phyloP scores from a whole-genome alignment of 2,888 invertebrate species.

The Archaeoteleia sp. region DNA sequence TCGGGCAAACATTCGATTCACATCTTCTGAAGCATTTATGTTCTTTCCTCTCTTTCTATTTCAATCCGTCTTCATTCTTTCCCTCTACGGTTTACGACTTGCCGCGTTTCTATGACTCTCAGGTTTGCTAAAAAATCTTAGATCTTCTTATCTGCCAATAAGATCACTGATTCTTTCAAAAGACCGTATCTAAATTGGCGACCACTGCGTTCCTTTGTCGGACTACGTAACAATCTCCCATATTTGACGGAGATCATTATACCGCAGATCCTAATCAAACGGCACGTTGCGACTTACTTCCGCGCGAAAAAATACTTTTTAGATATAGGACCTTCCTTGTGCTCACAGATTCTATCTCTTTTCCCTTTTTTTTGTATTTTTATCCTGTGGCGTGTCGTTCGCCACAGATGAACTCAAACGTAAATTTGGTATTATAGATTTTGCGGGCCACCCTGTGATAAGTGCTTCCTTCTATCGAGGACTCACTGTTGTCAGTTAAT shows the following conservation, averaged over 20 bases:
- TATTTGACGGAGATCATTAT: constrained; percentile 13
- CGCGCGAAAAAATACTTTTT: constrained; percentile 25
- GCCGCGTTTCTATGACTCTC: neutral
- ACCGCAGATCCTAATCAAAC: constrained; percentile 34
- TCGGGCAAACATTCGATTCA: neutral
- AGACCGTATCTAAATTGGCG: constrained; percentile 49
- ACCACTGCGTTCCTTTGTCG: constrained; percentile 47
- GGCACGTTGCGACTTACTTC: constrained; percentile 38
- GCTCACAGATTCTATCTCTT: neutral
- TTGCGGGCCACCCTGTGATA: no score
- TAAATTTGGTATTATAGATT: no score
- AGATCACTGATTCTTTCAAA: constrained; percentile 44
- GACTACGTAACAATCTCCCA: constrained; percentile 9
- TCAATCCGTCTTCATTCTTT: no score
- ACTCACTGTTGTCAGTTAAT: no score
- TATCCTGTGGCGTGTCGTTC: neutral
- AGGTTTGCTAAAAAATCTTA: constrained; percentile 11
- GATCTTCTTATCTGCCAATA: constrained; percentile 30
- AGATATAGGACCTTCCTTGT: no score
- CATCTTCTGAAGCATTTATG: no score
- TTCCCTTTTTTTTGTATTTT: neutral
- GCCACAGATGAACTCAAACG: no score
- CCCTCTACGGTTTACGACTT: constrained; percentile 17
- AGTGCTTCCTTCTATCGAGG: no score
- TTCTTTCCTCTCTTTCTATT: neutral